These are phyloP conservation scores for Aromia moschata DNA, from an alignment of 2,888 invertebrate genomes.

Conservation along the genomic window DNA sequence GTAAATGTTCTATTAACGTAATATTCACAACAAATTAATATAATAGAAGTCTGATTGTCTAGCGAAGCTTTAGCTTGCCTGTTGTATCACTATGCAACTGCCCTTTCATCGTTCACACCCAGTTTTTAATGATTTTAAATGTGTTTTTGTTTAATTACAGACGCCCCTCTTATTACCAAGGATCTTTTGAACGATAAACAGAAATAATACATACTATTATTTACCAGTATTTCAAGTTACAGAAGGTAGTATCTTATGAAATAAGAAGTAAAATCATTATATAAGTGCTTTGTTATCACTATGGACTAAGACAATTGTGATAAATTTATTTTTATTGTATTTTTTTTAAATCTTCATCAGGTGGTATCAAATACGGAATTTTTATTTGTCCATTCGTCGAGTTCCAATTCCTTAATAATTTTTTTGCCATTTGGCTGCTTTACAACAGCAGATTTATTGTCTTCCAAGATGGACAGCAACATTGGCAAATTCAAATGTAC, in stretches of 20 bases:
- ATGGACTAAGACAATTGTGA: neutral
- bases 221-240: slow-evolving; percentile 40
- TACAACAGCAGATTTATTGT: too few species aligned
- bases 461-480: too few species aligned
- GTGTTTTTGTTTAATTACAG: slow-evolving; percentile 57
- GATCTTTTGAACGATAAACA: slow-evolving; percentile 51
- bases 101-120: slow-evolving; percentile 24
- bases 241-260: slow-evolving; percentile 30
- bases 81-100: slow-evolving; percentile 39
- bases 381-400: too few species aligned
- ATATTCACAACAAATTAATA: slow-evolving; percentile 2
- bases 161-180: slow-evolving; percentile 58
- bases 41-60: slow-evolving; percentile 25
- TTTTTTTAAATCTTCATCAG: too few species aligned
- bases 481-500: too few species aligned
- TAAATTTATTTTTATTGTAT: neutral
- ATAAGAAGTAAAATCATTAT: neutral
- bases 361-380: too few species aligned
- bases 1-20: slow-evolving; percentile 32
- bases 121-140: slow-evolving; percentile 32
- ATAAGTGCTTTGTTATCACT: neutral
- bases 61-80: slow-evolving; percentile 43
- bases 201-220: slow-evolving; percentile 36
- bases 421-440: too few species aligned
- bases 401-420: too few species aligned